These are phyloP conservation scores for Ceratosolen fusciceps DNA, from an alignment of 1,140 invertebrate species.

Conservation along the genomic window DNA sequence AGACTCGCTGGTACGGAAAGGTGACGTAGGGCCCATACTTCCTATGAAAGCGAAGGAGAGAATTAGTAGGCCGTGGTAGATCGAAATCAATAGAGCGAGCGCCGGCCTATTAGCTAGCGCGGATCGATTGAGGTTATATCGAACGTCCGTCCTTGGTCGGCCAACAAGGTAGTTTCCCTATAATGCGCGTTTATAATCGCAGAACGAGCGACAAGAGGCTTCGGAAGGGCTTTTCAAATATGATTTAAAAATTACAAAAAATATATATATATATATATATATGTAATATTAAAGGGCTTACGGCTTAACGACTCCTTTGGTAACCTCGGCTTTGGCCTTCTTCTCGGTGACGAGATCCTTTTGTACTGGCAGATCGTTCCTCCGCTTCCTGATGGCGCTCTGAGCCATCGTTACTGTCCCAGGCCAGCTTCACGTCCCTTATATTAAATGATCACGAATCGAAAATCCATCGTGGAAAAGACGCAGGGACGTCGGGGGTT, in stretches of 20 bases:
- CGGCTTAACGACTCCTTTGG: slow-evolving; percentile 39
- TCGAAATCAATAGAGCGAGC: slow-evolving; percentile 16
- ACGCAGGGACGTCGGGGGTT: neutral
- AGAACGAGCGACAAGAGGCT: too few relatives aligned
- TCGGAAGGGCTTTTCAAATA: too few relatives aligned
- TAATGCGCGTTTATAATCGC: too few relatives aligned
- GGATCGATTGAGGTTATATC: slow-evolving; percentile 1
- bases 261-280: too few relatives aligned
- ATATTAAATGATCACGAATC: slow-evolving; percentile 3
- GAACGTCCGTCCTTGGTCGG: too few relatives aligned
- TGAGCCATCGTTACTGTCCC: slow-evolving; percentile 54
- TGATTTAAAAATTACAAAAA: too few relatives aligned
- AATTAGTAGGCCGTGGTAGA: neutral
- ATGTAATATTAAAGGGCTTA: too few relatives aligned
- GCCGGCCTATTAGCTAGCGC: neutral
- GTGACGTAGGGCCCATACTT: slow-evolving; percentile 68
- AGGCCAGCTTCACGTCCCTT: neutral
- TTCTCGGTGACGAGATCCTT: slow-evolving; percentile 51
- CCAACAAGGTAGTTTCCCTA: too few relatives aligned
- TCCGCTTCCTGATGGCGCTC: slow-evolving; percentile 50
- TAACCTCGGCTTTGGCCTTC: slow-evolving; percentile 23
- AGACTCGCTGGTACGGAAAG: slow-evolving; percentile 69
- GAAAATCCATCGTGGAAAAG: slow-evolving; percentile 29
- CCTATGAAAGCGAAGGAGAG: slow-evolving; percentile 54
- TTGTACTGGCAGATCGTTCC: slow-evolving; percentile 55